These are phyloP conservation scores for Zaprionus obscuricornis DNA, from an alignment of 2,888 invertebrate genomes.

Conservation along the genomic window DNA sequence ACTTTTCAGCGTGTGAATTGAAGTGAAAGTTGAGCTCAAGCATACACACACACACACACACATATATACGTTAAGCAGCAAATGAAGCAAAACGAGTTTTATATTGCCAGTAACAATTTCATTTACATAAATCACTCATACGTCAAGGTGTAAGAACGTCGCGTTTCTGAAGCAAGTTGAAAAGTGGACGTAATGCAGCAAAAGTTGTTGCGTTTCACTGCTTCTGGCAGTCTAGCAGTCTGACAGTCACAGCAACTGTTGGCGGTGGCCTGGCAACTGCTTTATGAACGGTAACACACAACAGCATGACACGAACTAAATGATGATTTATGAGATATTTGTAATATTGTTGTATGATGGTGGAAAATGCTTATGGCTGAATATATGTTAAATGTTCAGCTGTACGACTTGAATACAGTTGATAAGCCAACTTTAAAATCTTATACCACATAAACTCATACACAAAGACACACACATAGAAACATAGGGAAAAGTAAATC, in stretches of 20 bases:
- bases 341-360: no score
- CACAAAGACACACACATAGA: no score
- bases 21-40: conserved; percentile 12
- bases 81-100: conserved; percentile 37
- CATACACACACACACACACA: background rate
- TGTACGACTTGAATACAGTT: conserved; percentile 12
- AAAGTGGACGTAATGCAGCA: conserved; percentile 22
- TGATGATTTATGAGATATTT: conserved; percentile 60
- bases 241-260: background rate
- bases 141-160: conserved; percentile 51
- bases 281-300: conserved; percentile 58
- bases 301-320: conserved; percentile 63
- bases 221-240: conserved; percentile 8
- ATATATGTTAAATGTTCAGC: conserved; percentile 9
- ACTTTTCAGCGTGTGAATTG: conserved; percentile 25
- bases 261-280: conserved; percentile 30
- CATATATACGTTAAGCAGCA: conserved; percentile 13
- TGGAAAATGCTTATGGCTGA: conserved; percentile 1
- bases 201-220: conserved; percentile 26
- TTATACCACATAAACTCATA: no score
- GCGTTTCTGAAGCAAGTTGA: background rate
- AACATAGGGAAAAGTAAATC: no score
- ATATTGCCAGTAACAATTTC: conserved; percentile 48
- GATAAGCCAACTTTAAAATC: conserved; percentile 13
- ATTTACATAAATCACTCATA: conserved; percentile 72